A percentile compares a stretch with the other conserved stretches of the same genome.
Evolutionary conservation across 2,888 invertebrate genomes (phyloP).

Genomic region (Athrips mouffetella): DNA sequence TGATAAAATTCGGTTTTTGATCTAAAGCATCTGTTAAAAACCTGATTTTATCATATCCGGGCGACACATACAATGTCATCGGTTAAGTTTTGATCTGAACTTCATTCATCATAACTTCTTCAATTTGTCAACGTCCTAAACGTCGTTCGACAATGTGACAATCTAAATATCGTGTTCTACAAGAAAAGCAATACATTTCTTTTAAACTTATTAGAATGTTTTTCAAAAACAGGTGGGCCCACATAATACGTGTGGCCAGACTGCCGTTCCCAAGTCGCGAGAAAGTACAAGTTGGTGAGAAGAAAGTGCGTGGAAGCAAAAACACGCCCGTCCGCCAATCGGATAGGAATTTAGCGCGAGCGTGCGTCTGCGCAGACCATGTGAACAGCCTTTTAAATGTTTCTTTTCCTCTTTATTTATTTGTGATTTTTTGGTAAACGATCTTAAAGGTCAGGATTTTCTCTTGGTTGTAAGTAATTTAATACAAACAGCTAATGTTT

Average conservation of each 20-base stretch:
- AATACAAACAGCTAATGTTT: neutral
- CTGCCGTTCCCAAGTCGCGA: conserved; percentile 38
- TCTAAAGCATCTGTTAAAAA: too few relatives aligned
- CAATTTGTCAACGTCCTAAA: too few relatives aligned
- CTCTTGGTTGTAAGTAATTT: neutral
- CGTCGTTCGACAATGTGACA: too few relatives aligned
- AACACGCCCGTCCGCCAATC: conserved; percentile 45
- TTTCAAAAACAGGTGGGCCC: conserved; percentile 25
- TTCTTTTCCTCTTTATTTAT: neutral
- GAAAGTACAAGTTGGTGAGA: conserved; percentile 64
- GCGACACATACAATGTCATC: too few relatives aligned
- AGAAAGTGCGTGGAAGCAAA: conserved; percentile 67
- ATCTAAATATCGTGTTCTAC: too few relatives aligned
- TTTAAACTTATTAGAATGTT: conserved; percentile 6
- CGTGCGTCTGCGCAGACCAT: conserved; percentile 18
- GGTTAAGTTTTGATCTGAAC: too few relatives aligned
- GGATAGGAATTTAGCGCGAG: conserved; percentile 53
- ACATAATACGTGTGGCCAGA: conserved; percentile 23
- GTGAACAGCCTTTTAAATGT: conserved; percentile 14
- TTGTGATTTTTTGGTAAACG: conserved; percentile 3
- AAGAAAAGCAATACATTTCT: too few relatives aligned
- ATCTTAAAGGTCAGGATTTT: conserved; percentile 7
- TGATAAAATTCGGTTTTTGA: too few relatives aligned
- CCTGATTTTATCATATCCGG: too few relatives aligned
- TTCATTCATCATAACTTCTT: too few relatives aligned